Base-by-base conservation (phyloP, 2,797 vertebrate species). In the Lacerta bilineata region DNA sequence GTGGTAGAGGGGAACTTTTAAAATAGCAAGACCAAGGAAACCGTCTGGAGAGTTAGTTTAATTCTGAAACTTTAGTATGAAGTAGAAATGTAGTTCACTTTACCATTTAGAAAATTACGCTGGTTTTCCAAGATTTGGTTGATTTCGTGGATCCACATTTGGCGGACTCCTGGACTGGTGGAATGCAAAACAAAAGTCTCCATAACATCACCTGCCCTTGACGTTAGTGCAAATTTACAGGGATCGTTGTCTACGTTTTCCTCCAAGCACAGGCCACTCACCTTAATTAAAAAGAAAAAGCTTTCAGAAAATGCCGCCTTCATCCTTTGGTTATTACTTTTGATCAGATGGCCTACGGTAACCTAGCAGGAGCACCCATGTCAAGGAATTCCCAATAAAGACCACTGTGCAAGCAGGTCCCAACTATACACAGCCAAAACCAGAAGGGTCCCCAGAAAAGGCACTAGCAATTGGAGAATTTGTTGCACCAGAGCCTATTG, bases 71-170 rank as follows among this genome's bases (percentile, higher is more conserved):
- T 50, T 69, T 15, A 86, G n/a, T 25, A 71, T 8, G 20, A 8
- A 78, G 7, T 75, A 59, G 77, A 83, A 77, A 83, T 39, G 6
- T 20, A 69, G 61, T 83, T 78, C 41, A 78, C 13, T 2, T 96
- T 98, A 99, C 99, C 98, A 93, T 98, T 99, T 97, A 99, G 97
- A 95, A 99, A 99, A 95, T 98, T 99, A 95, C 98, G 98, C 95
- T 99, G 99, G 96, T 98, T 98, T 97, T 99, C 98, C 90, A 99
- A 97, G 91, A 99, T 99, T 96, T 99, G 99, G 96, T 98, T 97
- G 94, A 99, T 99, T 97, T 99, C 99, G 66, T 99, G 98, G 92
- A 98, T 98, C 99, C 99, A 99, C 18, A 99, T 97, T 96, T 99
- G 98, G 72, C 98, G 98, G 91, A 99, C 98, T 86, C 98, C 98